Evolutionary conservation across 1,140 invertebrate genomes (phyloP).

Genomic region (Bicyclus anynana): DNA sequence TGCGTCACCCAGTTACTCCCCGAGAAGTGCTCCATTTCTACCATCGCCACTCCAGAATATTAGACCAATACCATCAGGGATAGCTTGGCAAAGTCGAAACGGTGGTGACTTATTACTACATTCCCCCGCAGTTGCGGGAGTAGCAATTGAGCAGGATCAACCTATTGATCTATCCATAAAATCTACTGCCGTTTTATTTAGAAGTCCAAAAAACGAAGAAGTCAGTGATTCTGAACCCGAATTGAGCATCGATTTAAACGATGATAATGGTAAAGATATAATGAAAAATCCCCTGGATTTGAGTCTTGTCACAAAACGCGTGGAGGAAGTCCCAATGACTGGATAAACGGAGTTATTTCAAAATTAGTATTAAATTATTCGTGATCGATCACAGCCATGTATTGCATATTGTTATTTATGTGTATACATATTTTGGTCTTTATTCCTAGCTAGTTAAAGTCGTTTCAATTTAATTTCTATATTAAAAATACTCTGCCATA

Average conservation of each 20-base stretch:
- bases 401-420: slow-evolving; percentile 39
- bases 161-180: slow-evolving; percentile 89
- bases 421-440: slow-evolving; percentile 41
- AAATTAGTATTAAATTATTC: slow-evolving; percentile 17
- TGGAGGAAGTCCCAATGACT: slow-evolving; percentile 72
- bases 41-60: slow-evolving; percentile 59
- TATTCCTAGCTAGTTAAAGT: slow-evolving; percentile 42
- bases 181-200: slow-evolving; percentile 72
- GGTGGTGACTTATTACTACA: slow-evolving; percentile 80
- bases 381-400: slow-evolving; percentile 32
- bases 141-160: slow-evolving; percentile 82
- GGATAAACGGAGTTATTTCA: slow-evolving; percentile 41
- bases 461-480: slow-evolving; percentile 24
- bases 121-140: slow-evolving; percentile 79
- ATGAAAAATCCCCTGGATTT: slow-evolving; percentile 83
- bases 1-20: slow-evolving; percentile 69
- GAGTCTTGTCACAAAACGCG: slow-evolving; percentile 76
- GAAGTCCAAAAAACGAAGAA: slow-evolving; percentile 74
- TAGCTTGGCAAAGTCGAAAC: slow-evolving; percentile 75
- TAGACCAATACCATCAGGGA: slow-evolving; percentile 52
- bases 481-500: slow-evolving; percentile 65
- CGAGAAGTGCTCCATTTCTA: slow-evolving; percentile 56
- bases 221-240: slow-evolving; percentile 73
- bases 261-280: slow-evolving; percentile 71
- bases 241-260: slow-evolving; percentile 67